Base-by-base conservation (phyloP, 2,113 vertebrate species). In the Camelus bactrianus region DNA sequence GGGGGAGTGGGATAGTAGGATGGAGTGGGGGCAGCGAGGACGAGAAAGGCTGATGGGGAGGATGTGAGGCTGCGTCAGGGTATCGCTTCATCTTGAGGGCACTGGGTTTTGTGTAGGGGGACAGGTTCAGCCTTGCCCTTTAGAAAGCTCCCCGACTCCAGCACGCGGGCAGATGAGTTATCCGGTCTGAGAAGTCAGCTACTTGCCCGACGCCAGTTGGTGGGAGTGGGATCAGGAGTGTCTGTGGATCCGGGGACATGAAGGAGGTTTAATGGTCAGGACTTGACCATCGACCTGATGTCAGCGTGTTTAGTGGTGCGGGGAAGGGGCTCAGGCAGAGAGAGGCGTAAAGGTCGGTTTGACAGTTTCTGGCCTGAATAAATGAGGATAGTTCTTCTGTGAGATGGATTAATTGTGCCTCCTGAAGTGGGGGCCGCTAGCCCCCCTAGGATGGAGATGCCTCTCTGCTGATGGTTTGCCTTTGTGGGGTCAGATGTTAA, bases 41-140 rank as follows among this genome's bases (percentile, higher is more conserved):
- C 8, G 2, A 60, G 67, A n/a, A 1, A 1, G 3, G 46, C 32
- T 0, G 14, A 14, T 12, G 24, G 6, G 52, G 19, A 52, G 30
- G 11, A 8, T 4, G 2, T 15, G 0, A 13, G 0, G 2, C 35
- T 38, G 28, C 6, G 1, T 20, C 6, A 10, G 70, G 22, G n/a
- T 3, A 1, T 15, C 11, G 1, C 17, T 19, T 16, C 15, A 7
- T 6, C 13, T 30, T 3, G 24, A 30, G 11, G 67, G 17, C 20
- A 0, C 1, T 14, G 42, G 9, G 16, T 24, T 11, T 11, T 4
- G 13, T 13, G 12, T 0, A 11, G 35, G 4, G n/a, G 60, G 10
- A 11, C 4, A 1, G 56, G 32, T 17, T 58, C 9, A 16, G 8
- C 9, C 46, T 65, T 80, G 38, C 11, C 2, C 22, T 6, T 42